Conservation (phyloP, 2,113 vertebrate genomes). For the Fulica atra region DNA sequence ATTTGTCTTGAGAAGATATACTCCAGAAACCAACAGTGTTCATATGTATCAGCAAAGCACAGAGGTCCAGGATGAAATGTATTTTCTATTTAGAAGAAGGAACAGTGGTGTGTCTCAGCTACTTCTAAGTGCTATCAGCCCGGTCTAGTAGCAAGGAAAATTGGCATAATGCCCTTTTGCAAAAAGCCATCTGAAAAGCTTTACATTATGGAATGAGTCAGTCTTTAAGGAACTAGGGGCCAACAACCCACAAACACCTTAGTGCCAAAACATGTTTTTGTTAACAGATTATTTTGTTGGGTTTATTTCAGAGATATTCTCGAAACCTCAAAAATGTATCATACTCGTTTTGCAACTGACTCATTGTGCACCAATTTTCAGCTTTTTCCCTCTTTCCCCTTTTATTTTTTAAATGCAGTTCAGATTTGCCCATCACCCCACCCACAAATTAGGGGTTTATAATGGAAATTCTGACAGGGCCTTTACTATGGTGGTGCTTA, state of each 20-base stretch:
- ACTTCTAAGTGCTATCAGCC: not conserved
- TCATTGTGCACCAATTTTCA: not conserved
- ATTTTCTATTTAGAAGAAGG: not conserved
- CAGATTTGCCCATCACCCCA: not conserved
- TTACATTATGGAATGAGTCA: not conserved
- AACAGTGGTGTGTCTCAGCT: not conserved
- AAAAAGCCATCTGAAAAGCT: not conserved
- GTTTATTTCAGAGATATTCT: not conserved
- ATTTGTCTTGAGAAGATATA: not conserved
- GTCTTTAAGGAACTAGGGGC: not conserved
- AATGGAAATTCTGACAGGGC: conserved; percentile 20
- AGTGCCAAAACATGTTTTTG: not conserved
- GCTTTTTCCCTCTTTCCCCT: not conserved
- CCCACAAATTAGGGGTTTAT: not conserved
- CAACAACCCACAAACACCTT: not conserved
- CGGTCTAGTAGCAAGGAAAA: not conserved
- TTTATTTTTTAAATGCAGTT: not conserved
- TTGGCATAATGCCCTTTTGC: not conserved
- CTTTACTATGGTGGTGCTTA: not conserved
- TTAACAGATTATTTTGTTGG: not conserved
- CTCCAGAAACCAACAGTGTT: not conserved
- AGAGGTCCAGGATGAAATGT: not conserved
- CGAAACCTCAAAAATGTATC: not conserved
- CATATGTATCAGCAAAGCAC: not conserved
- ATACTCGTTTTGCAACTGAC: not conserved